These are phyloP conservation scores for Vicugna pacos DNA, from an alignment of 2,113 vertebrate species.

Conservation along the genomic window DNA sequence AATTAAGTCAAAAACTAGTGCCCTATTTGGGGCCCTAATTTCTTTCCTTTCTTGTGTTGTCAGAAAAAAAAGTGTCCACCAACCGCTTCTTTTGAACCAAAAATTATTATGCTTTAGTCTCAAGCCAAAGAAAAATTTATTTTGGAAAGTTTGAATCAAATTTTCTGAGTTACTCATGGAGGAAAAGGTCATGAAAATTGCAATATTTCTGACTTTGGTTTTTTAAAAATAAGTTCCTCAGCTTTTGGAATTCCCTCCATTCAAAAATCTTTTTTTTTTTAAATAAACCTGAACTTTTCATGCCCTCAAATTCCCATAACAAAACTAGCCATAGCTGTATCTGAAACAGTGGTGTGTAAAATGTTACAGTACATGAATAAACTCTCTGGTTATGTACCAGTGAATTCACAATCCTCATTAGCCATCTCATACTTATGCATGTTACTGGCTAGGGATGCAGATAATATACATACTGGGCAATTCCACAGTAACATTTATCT, in stretches of 20 bases:
- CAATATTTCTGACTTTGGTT: conserved; percentile 59
- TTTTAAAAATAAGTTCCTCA: conserved; percentile 36
- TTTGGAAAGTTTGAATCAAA: conserved; percentile 82
- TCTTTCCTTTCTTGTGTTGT: conserved; percentile 71
- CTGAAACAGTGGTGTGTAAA: conserved; percentile 35
- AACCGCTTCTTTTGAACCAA: conserved; percentile 63
- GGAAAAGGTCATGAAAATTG: conserved; percentile 75
- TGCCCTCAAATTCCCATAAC: neutral
- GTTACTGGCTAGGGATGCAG: neutral
- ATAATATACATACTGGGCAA: neutral
- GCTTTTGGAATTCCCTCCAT: conserved; percentile 65
- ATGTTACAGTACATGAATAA: neutral
- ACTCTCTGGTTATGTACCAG: neutral
- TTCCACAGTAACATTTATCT: neutral
- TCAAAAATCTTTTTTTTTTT: conserved; percentile 58
- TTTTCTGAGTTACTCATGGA: conserved; percentile 76
- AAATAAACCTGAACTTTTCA: conserved; percentile 39
- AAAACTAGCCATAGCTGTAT: conserved; percentile 6
- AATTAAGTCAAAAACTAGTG: conserved; percentile 61
- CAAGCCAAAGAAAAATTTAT: conserved; percentile 76
- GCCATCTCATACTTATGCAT: neutral
- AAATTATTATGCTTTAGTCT: conserved; percentile 76
- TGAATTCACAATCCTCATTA: neutral
- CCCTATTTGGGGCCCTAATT: conserved; percentile 59
- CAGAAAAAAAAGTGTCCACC: conserved; percentile 62